Percentiles rank a stretch among this genome's conserved stretches.
Evolutionary conservation across 1,140 invertebrate genomes (phyloP).

Genomic region (Diabrotica undecimpunctata): DNA sequence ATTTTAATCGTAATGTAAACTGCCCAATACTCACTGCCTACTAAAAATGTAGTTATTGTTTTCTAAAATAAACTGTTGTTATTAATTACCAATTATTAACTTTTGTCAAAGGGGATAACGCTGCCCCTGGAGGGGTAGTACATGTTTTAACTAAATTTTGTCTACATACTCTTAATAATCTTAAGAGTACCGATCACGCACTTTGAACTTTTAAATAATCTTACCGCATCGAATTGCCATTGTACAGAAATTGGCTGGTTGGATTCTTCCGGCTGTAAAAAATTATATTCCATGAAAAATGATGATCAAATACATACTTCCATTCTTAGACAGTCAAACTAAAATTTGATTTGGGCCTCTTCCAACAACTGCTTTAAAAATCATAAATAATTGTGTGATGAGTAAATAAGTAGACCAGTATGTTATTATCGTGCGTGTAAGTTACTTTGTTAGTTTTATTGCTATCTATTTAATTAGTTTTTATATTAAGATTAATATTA

Average conservation of each 20-base stretch:
- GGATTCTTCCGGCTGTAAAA: slow-evolving; percentile 19
- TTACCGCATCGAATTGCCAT: slow-evolving; percentile 22
- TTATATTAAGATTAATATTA: too few relatives aligned
- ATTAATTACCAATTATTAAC: neutral
- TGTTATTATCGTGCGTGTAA: neutral
- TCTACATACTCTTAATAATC: neutral
- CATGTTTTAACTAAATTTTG: neutral
- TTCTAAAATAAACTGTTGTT: neutral
- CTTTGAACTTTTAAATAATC: slow-evolving; percentile 5
- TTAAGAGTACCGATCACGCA: neutral
- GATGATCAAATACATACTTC: neutral
- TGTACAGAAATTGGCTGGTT: slow-evolving; percentile 13
- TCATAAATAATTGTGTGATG: slow-evolving; percentile 1
- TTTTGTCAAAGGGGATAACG: neutral
- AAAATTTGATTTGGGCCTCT: slow-evolving; percentile 2
- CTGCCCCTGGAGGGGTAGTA: slow-evolving; percentile 1
- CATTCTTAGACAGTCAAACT: neutral
- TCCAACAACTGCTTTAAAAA: slow-evolving; percentile 2
- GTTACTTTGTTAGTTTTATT: neutral
- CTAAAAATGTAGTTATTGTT: neutral
- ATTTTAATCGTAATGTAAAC: too few relatives aligned
- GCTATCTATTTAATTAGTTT: too few relatives aligned
- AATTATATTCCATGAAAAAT: slow-evolving; percentile 14
- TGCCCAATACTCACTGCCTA: slow-evolving; percentile 1
- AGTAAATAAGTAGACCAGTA: slow-evolving; percentile 1